Percentiles rank a stretch among this genome's conserved stretches.
These are phyloP conservation scores for Cherax quadricarinatus DNA, from an alignment of 1,140 invertebrate species.

Conservation along the genomic window DNA sequence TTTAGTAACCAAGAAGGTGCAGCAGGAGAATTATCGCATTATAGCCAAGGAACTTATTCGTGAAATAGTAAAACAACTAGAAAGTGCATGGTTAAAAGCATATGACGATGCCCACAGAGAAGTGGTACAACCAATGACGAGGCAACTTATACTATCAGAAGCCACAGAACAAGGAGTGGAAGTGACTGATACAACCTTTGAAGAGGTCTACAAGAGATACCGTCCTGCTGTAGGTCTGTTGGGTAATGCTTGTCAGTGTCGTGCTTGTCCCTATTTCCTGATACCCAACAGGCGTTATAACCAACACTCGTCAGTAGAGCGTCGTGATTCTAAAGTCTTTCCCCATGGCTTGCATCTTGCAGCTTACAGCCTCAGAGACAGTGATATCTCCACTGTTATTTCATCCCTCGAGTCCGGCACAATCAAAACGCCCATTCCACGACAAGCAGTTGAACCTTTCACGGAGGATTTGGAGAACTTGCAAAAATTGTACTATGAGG, in stretches of 20 bases:
- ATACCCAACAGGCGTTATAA: conserved; percentile 14
- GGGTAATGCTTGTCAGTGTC: conserved; percentile 29
- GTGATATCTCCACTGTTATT: background rate
- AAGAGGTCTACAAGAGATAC: conserved; percentile 31
- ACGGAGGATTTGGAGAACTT: background rate
- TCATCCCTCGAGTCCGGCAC: background rate
- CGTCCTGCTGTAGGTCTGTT: conserved; percentile 27
- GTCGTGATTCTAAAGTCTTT: background rate
- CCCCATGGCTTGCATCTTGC: conserved; percentile 14
- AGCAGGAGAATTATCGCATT: background rate
- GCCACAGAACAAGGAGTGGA: background rate
- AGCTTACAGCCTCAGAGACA: background rate
- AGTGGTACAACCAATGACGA: conserved; percentile 23
- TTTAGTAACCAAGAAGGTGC: background rate
- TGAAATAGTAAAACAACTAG: background rate
- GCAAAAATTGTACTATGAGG: background rate
- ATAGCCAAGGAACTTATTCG: background rate
- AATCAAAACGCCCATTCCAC: background rate
- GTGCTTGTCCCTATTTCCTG: conserved; percentile 30
- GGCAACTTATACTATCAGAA: background rate
- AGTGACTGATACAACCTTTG: conserved; percentile 22
- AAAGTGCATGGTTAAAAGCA: conserved; percentile 14
- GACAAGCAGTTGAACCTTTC: background rate
- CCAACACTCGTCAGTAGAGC: conserved; percentile 25
- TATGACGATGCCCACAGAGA: conserved; percentile 25